Evolutionary conservation across 2,888 invertebrate genomes (phyloP), one percentile per base, ranked within the genome.

Genomic region (Pterostichus madidus): DNA sequence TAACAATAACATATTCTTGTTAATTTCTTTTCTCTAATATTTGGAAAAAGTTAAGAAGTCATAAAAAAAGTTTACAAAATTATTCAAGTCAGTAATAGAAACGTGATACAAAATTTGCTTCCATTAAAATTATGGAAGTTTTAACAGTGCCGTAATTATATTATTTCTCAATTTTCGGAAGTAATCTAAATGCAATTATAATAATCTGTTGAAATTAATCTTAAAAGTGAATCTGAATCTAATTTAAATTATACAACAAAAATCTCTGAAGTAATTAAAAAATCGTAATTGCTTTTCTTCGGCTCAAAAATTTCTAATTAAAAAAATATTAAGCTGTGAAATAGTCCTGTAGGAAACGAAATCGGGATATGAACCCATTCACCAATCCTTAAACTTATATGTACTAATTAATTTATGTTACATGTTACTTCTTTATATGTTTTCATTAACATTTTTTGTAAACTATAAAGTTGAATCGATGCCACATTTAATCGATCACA

Each of bases 241-340:
- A 71, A 71, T 71, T 71, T 71, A 44, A 71, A 71, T 71, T 71
- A 44, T 39, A 64, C 64, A 64, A 71, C 1, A 24, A 44, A 71
- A 71, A 71, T 71, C 68, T 44, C 44, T 71, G 44, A 44, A 71
- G 39, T 71, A 71, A 71, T 71, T 71, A 71, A 71, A 71, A 71
- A 71, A 71, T 44, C 68, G 44, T 71, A 71, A 71, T 71, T 71
- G 68, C 68, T 71, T 71, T 71, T 64, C 64, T 71, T 71, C 68
- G 44, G 68, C 44, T 44, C 68, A 71, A 71, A 71, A 71, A 71
- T 15, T 71, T 44, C 44, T 71, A 71, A 71, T 71, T 71, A 71
- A 71, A 71, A 71, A 71, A 71, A 64, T 64, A 64, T 64, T 61
- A 61, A 11, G 32, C 13, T 32, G n/a, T 2, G 59, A 64, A 32